Evolutionary conservation across 2,888 invertebrate species (phyloP), one percentile per base, ranked within the genome.

Genomic region (Mechanitis messenoides): DNA sequence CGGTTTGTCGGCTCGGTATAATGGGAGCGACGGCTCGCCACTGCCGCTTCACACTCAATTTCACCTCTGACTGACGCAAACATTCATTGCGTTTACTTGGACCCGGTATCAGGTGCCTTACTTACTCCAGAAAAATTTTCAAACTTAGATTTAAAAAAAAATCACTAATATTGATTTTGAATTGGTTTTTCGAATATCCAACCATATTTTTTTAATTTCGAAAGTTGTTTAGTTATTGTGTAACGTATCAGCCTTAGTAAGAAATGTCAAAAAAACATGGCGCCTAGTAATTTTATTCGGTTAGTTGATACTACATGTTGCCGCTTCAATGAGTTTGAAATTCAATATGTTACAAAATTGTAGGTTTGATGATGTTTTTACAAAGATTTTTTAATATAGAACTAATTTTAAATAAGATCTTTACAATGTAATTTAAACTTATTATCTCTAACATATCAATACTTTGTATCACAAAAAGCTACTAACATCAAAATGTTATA

Each of bases 31-130:
- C 87, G 87, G 83, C 85, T 82, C 74, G 82, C 83, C 87, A 83
- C 90, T 88, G 89, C 87, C 82, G 86, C 87, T 87, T 89, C 88
- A 88, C 90, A 90, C 86, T 87, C 88, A 89, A 90, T 90, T 90
- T 90, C 90, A 88, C 87, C 87, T 88, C 82, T 89, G 90, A 90
- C 82, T 86, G 90, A 89, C 89, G 83, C 87, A 83, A 85, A 88
- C 90, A 88, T 86, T 86, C 79, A 89, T 89, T 84, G 82, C 78
- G 76, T 82, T 80, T 83, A 85, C 85, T 85, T 84, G 71, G 69
- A 68, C 65, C 65, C 71, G 68, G 72, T 62, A 65, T 71, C 87
- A 86, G 84, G 86, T 87, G 84, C 78, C 75, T 77, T 75, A 74
- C 69, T 60, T 62, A 65, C 62, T 58, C 55, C 61, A 55, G 55